Base-by-base conservation (phyloP, 1,140 invertebrate species). In the Apis dorsata region DNA sequence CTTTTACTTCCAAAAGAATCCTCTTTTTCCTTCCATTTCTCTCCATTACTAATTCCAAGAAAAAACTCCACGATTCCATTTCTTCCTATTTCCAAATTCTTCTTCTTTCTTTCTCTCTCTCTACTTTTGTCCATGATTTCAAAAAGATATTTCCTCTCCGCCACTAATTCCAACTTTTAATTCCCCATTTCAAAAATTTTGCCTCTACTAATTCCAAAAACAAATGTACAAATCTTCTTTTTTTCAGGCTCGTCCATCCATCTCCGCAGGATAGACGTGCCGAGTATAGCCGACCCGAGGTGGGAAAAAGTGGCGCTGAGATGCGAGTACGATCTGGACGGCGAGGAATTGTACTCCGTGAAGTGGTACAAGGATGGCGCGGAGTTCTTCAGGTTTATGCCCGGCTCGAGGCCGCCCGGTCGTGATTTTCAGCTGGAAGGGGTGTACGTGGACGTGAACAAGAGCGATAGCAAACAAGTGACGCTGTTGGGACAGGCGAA, bases 341-440 rank as follows among this genome's bases (percentile, higher is more conserved):
- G 92, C 19, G 92, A 93, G 66, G 91, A 91, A 13, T 86, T 96
- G 11, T 96, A 96, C 88, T 95, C 95, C 5, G 95, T 96, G 21
- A 96, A 95, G 89, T 96, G 96, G 96, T 96, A 95, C 93, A 96
- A 96, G 89, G 95, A 96, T 84, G 94, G 94, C 17, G 85, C 91
- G 11, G 95, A 96, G 88, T 96, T 96, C 91, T 96, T 95, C 90
- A 93, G 95, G 85, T 96, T 92, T 90, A 94, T 94, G 90, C 95
- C 95, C 0, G 92, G 91, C 53, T 90, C 97, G 83, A 93, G 94
- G 74, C 96, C 97, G 65, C 96, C 96, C 0, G 95, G 95, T n/a
- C 96, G 97, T 87, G 95, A 96, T 44, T 97, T 97, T 89, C 95
- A 95, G 62, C 91, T 97, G 73, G 95, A 96, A 8, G 97, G 97